Base-by-base conservation (phyloP, 2,888 invertebrate genomes). In the Tinea trinotella region DNA sequence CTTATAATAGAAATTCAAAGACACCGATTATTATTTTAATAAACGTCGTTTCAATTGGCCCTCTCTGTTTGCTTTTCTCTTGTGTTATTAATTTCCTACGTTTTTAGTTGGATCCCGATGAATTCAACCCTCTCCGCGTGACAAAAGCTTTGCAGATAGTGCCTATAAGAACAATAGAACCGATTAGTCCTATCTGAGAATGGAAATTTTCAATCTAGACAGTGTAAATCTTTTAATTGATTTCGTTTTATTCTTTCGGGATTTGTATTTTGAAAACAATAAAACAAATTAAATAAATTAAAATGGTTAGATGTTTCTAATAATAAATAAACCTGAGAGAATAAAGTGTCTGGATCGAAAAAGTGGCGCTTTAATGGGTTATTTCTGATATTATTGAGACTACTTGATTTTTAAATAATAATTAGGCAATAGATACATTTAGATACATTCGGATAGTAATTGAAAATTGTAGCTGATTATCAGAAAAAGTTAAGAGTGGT, bases 141-240 rank as follows among this genome's bases (percentile, higher is more conserved):
- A 75, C 79, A 79, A 79, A 73, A 70, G 75, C 61, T 61, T 57
- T 49, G 60, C 67, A 70, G 71, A 83, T 83, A 83, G 82, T 83
- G 80, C 64, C 59, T 59, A 66, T 61, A 74, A 69, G 73, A 68
- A 83, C 82, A 84, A 82, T 79, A 70, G 75, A 66, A 74, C 62
- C 74, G 73, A 78, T 80, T 77, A 74, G 71, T 65, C 67, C 56
- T 60, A 59, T 62, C 61, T 66, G 65, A 60, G 65, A 62, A 61
- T 65, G 62, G 66, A 64, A 61, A 64, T 65, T 50, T 69, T 63
- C 62, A 24, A 54, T 48, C 40, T 13, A 59, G 60, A 64, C 59
- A 64, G 69, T 68, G 70, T 68, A 67, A 70, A 76, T 67, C 72
- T 75, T 77, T 76, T 76, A 76, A 79, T 78, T 79, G 76, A 72